Evolutionary conservation across 35 echinoderm and acorn worm species (phyloP).

Genomic region (Ophioderma brevispina): DNA sequence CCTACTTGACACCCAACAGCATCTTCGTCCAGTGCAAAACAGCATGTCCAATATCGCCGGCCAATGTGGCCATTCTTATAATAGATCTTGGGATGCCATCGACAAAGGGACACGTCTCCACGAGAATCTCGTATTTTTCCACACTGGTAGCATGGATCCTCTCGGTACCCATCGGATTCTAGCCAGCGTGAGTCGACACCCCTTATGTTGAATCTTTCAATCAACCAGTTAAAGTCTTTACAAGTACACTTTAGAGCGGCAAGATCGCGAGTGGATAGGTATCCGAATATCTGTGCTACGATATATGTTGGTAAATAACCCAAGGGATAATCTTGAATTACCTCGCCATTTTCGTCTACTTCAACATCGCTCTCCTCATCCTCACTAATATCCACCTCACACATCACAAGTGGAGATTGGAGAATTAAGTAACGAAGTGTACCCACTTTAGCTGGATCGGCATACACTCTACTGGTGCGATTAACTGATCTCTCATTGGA

Average conservation of each 20-base stretch:
- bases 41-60: slow-evolving; percentile 88
- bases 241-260: slow-evolving; percentile 84
- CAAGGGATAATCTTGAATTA: slow-evolving; percentile 51
- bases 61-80: slow-evolving; percentile 85
- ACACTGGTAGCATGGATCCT: slow-evolving; percentile 94
- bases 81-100: slow-evolving; percentile 91
- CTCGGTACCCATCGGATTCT: slow-evolving; percentile 38
- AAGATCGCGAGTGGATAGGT: slow-evolving; percentile 72
- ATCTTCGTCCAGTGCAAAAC: slow-evolving; percentile 54
- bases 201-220: slow-evolving; percentile 72
- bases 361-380: slow-evolving; percentile 65
- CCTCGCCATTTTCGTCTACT: slow-evolving; percentile 5
- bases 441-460: slow-evolving; percentile 46
- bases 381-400: slow-evolving; percentile 44
- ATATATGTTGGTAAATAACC: slow-evolving; percentile 57
- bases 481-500: not conserved
- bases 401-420: slow-evolving; percentile 47
- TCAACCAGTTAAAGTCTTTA: slow-evolving; percentile 90
- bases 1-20: slow-evolving; percentile 67
- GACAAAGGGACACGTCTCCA: slow-evolving; percentile 91
- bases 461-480: not conserved
- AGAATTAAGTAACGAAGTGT: slow-evolving; percentile 43
- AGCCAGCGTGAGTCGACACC: slow-evolving; percentile 77
- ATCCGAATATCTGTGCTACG: slow-evolving; percentile 68
- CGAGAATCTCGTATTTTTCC: slow-evolving; percentile 90